Evolutionary conservation across 2,888 invertebrate species (phyloP).

Genomic region (Melinaea menophilus): DNA sequence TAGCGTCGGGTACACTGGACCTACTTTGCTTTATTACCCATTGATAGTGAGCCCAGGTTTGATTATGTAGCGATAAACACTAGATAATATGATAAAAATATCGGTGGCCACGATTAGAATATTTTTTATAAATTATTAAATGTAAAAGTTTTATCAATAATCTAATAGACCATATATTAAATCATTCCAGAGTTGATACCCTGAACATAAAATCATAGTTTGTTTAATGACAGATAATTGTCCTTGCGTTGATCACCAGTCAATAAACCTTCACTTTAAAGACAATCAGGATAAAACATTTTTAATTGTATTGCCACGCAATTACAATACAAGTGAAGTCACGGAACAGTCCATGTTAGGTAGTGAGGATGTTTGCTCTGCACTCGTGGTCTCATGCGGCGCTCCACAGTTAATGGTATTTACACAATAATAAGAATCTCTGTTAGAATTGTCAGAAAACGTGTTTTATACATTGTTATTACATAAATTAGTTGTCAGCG

Average conservation of each 20-base stretch:
- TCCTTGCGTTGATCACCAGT: neutral
- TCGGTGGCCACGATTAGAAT: neutral
- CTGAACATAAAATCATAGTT: too few relatives aligned
- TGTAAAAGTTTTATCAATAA: too few relatives aligned
- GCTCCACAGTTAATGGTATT: neutral
- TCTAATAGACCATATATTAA: too few relatives aligned
- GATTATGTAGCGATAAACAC: neutral
- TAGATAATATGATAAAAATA: neutral
- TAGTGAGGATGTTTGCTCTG: slow-evolving; percentile 16
- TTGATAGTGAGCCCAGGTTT: slow-evolving; percentile 11
- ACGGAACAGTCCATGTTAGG: neutral
- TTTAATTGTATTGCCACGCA: neutral
- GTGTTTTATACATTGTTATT: too few relatives aligned
- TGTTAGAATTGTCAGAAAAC: too few relatives aligned
- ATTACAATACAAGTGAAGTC: slow-evolving; percentile 2
- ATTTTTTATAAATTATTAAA: too few relatives aligned
- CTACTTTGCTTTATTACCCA: slow-evolving; percentile 21
- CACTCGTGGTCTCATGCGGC: slow-evolving; percentile 12
- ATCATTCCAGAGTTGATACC: too few relatives aligned
- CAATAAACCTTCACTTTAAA: neutral
- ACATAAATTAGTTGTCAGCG: too few relatives aligned
- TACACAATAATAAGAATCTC: too few relatives aligned
- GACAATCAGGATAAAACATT: neutral
- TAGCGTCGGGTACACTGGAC: slow-evolving; percentile 17
- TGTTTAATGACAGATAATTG: neutral